Base-by-base conservation (phyloP, 53 echinoderm and acorn worm species). In the Paelopatides confundens region DNA sequence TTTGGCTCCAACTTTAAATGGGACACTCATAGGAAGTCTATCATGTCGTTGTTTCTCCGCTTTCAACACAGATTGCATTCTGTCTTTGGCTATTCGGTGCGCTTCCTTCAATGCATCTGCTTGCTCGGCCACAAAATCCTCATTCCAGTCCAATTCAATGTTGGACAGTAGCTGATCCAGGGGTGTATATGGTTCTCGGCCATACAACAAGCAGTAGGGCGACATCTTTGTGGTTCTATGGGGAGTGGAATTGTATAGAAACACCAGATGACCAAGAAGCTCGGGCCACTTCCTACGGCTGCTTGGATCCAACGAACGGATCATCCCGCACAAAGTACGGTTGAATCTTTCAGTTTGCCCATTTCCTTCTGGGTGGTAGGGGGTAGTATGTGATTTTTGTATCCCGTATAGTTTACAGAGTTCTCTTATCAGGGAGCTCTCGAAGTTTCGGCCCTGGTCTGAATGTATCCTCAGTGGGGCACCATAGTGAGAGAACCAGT, bases 301-400 rank as follows among this genome's bases (percentile, higher is more conserved):
- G 3, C 50, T 74, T 5, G 76, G 86, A 12, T 91, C 89, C 4
- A 94, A 63, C 1, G 91, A 94, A 3, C 86, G 63, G 1, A 90
- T 88, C 81, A 93, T 58, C 6, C 63, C 36, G 48, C 88, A 90
- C 2, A 90, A 64, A 0, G 90, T n/a, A n/a, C n/a, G n/a, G n/a
- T n/a, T n/a, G n/a, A n/a, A n/a, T n/a, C n/a, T n/a, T n/a, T n/a
- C n/a, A 0, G 87, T 85, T 47, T 93, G 90, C 0, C 93, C 90
- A 66, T 93, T 93, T 0, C 87, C 93, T 62, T 93, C 74, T 4
- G 93, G 90, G 33, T 93, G 65, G 35, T 93, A 93, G 1, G 93
- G 87, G 33, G 93, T 79, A 1, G 93, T 90, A 4, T 65, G 31
- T 2, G 90, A 68, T 26, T 87, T 90, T 6, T 62, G 13, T 5